phyloP scores from a whole-genome alignment of 2,797 vertebrate species.

The Ctenochaetus hawaiiensis region DNA sequence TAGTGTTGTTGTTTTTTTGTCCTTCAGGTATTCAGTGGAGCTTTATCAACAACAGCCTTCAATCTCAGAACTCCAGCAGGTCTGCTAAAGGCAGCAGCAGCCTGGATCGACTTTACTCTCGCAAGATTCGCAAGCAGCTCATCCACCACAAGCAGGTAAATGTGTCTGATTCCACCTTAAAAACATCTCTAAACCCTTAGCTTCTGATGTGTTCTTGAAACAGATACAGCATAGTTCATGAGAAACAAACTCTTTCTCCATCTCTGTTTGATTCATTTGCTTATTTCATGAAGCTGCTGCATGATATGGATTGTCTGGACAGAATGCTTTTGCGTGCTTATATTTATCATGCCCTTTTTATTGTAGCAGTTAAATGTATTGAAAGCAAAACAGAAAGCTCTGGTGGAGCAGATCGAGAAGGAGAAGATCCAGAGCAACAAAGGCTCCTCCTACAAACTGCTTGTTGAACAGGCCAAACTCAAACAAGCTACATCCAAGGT shows the following conservation, averaged over 20 bases:
- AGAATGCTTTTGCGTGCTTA: slow-evolving; percentile 24
- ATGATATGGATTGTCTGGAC: background rate
- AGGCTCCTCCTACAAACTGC: slow-evolving; percentile 98
- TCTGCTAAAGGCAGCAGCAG: slow-evolving; percentile 96
- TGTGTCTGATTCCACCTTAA: slow-evolving; percentile 61
- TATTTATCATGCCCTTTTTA: slow-evolving; percentile 78
- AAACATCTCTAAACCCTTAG: too few relatives aligned
- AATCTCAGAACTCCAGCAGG: slow-evolving; percentile 93
- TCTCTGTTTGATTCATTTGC: background rate
- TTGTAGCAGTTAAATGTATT: slow-evolving; percentile 98
- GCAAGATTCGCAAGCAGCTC: slow-evolving; percentile 98
- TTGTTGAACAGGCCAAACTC: slow-evolving; percentile 99
- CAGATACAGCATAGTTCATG: too few relatives aligned
- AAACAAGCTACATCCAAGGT: slow-evolving; percentile 99
- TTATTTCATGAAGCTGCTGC: background rate
- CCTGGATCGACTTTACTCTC: slow-evolving; percentile 96
- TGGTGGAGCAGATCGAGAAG: slow-evolving; percentile 99
- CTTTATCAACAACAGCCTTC: slow-evolving; percentile 98
- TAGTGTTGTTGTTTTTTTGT: slow-evolving; percentile 1
- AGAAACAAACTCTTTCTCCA: background rate
- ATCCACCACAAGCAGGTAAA: slow-evolving; percentile 99
- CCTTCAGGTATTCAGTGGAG: slow-evolving; percentile 96
- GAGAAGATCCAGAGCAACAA: slow-evolving; percentile 99
- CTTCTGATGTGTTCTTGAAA: too few relatives aligned
- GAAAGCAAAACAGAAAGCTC: slow-evolving; percentile 99